These are phyloP conservation scores for Chlamydotis undulata DNA, from an alignment of 2,113 vertebrate species.

Conservation along the genomic window DNA sequence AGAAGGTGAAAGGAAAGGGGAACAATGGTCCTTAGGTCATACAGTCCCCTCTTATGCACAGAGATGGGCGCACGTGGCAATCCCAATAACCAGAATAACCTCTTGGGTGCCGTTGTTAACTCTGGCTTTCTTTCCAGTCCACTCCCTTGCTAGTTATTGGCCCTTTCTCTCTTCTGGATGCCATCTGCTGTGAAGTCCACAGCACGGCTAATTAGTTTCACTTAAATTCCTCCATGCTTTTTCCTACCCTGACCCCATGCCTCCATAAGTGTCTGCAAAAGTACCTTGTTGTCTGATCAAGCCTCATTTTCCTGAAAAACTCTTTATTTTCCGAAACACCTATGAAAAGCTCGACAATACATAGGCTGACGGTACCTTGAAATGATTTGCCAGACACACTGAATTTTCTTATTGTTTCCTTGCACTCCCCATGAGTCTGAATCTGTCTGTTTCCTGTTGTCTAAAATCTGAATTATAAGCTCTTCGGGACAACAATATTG, in stretches of 20 bases:
- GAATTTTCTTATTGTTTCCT: not conserved
- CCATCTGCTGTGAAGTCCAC: not conserved
- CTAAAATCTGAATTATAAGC: not conserved
- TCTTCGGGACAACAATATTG: not conserved
- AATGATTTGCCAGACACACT: not conserved
- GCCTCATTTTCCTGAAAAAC: not conserved
- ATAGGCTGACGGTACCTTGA: not conserved
- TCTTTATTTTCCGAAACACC: not conserved
- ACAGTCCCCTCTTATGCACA: not conserved
- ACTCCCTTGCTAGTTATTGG: not conserved
- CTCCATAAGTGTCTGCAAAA: not conserved
- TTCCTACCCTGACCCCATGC: not conserved
- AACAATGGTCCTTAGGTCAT: fast-evolving
- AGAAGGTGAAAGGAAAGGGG: not conserved
- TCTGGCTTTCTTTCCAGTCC: not conserved
- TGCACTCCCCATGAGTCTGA: not conserved
- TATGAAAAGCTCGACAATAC: not conserved
- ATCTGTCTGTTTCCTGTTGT: not conserved
- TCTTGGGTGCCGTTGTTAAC: not conserved
- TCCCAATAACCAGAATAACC: not conserved
- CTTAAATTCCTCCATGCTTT: not conserved
- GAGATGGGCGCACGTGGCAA: not conserved
- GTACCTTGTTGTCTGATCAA: not conserved
- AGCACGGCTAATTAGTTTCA: not conserved
- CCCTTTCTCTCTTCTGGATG: not conserved